Evolutionary conservation across 1,140 invertebrate genomes (phyloP), one percentile per base, ranked within the genome.

Genomic region (Drosophila serrata): DNA sequence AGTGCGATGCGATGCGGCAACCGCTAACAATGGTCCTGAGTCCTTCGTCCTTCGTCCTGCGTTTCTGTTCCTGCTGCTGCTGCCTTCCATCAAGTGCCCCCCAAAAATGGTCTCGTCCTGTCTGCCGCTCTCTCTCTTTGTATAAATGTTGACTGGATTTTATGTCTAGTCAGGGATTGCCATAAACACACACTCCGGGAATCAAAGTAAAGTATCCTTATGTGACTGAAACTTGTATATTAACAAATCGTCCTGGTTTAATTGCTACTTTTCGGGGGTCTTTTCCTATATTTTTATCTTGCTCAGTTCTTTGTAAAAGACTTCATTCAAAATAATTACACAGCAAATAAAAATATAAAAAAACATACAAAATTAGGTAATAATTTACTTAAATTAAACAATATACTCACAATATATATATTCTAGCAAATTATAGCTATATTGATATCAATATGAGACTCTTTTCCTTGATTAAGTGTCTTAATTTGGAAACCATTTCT

Each of bases 91-190:
- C 68, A 61, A 75, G 81, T 64, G 59, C 49, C 64, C 65, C 65
- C 69, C 24, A 24, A 31, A 75, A 80, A 85, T 81, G 81, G 60
- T 62, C 65, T 76, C 35, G 35, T 58, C 53, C 51, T 70, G 67
- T 53, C 69, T 73, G 51, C 22, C 37, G 35, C 31, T 56, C 31
- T 48, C 67, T 49, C 73, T 84, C 42, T 24, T 4, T n/a, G n/a
- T 82, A 73, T 68, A 84, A 72, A 84, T 76, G 81, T 62, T 60
- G 77, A 59, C 61, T 69, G 79, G 81, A 79, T 85, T 84, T 85
- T 77, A 85, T 81, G 81, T 84, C 81, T 85, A 85, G 65, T 64
- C 75, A 76, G 82, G 76, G 81, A 59, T 82, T 84, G 79, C 78
- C 61, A 82, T 82, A 84, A 70, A 70, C 74, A 84, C 78, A 69